Evolutionary conservation across 1,140 invertebrate species (phyloP).

Genomic region (Cyphomyrmex costatus): DNA sequence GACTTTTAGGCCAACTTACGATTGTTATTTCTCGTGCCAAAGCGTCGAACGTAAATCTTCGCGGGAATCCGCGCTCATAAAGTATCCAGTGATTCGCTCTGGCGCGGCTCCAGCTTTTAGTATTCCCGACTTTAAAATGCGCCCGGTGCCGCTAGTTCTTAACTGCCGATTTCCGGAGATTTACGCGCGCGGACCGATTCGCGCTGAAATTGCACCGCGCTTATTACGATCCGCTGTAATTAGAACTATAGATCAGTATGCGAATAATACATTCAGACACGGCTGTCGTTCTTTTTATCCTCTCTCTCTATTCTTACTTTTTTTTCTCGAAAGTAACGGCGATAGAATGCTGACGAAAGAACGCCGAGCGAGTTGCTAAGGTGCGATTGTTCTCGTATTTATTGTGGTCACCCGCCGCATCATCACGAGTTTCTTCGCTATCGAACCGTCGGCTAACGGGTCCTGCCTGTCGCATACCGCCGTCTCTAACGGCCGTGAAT

Average conservation of each 20-base stretch:
- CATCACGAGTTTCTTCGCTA: constrained; percentile 80
- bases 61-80: constrained; percentile 63
- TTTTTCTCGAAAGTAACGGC: neutral
- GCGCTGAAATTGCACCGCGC: constrained; percentile 52
- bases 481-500: constrained; percentile 62
- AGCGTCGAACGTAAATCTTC: constrained; percentile 55
- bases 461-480: constrained; percentile 70
- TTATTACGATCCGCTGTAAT: constrained; percentile 62
- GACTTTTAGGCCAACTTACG: constrained; percentile 51
- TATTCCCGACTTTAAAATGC: constrained; percentile 64
- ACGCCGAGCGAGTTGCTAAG: constrained; percentile 13
- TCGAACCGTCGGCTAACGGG: constrained; percentile 81
- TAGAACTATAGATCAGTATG: constrained; percentile 61
- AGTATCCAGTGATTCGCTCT: constrained; percentile 65
- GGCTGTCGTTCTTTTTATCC: constrained; percentile 26
- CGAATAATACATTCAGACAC: constrained; percentile 57
- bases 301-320: neutral
- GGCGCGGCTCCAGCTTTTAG: constrained; percentile 67
- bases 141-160: constrained; percentile 60
- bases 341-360: constrained; percentile 16
- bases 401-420: constrained; percentile 76
- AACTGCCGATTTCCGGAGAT: constrained; percentile 67
- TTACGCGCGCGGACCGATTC: constrained; percentile 58
- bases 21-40: constrained; percentile 66
- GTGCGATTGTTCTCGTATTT: constrained; percentile 76